These are phyloP conservation scores for Atractosteus spatula DNA, from an alignment of 2,113 vertebrate species.

Conservation along the genomic window DNA sequence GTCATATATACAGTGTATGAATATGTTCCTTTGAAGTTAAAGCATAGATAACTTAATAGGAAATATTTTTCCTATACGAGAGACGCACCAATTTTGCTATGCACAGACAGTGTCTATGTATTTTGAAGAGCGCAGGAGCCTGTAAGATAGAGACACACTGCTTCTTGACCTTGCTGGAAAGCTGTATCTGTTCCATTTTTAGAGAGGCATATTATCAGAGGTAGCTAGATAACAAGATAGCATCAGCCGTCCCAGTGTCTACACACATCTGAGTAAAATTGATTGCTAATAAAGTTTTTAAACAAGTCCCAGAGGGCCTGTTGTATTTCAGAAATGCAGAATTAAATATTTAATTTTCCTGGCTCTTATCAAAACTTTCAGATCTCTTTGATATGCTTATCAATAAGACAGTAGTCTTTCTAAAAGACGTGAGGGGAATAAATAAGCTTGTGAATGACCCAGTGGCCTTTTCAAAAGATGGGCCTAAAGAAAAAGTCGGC, in stretches of 20 bases:
- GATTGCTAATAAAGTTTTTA: not conserved
- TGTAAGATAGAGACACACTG: not conserved
- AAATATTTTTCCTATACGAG: too few relatives aligned
- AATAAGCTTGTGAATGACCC: too few relatives aligned
- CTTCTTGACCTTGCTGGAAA: constrained; percentile 1
- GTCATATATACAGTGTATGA: too few relatives aligned
- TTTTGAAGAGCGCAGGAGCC: too few relatives aligned
- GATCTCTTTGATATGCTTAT: too few relatives aligned
- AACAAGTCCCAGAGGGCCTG: not conserved
- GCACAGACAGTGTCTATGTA: too few relatives aligned
- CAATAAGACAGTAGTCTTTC: too few relatives aligned
- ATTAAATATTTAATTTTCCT: not conserved
- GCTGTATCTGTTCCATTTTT: not conserved
- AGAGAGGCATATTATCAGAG: not conserved
- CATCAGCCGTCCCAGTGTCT: constrained; percentile 1
- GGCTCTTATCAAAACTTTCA: too few relatives aligned
- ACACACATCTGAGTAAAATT: not conserved
- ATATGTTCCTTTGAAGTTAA: not conserved
- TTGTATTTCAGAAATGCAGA: not conserved
- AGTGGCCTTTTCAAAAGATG: not conserved
- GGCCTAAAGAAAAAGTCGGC: constrained; percentile 35
- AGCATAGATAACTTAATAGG: too few relatives aligned
- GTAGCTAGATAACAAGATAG: not conserved
- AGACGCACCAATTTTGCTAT: too few relatives aligned
- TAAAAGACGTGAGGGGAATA: too few relatives aligned